Percentiles rank a stretch among this genome's conserved stretches.
Evolutionary conservation across 2,888 invertebrate species (phyloP).

Genomic region (Toxonevra muliebris): DNA sequence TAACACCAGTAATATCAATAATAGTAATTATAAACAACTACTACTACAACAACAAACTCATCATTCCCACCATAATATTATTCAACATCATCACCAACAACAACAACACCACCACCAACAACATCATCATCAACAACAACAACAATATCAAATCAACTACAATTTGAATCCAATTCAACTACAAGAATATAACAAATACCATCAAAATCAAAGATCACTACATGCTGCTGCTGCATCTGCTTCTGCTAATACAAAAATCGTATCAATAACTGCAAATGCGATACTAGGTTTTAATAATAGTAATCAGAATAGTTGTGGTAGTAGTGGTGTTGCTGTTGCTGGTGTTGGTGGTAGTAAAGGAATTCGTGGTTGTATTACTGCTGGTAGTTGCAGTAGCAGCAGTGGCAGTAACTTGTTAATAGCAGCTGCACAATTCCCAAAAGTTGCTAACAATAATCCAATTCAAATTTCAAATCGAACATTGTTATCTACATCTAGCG

Average conservation of each 20-base stretch:
- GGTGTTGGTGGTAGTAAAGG: constrained; percentile 26
- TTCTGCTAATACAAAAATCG: constrained; percentile 31
- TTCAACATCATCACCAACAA: constrained; percentile 16
- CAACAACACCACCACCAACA: constrained; percentile 19
- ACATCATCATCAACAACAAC: constrained; percentile 31
- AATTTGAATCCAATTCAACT: constrained; percentile 32
- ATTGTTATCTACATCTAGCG: constrained; percentile 70
- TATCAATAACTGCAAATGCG: too few species aligned
- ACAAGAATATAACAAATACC: constrained; percentile 13
- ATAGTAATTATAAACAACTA: constrained; percentile 6
- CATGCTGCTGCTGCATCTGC: constrained; percentile 27
- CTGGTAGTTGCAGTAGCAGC: constrained; percentile 3
- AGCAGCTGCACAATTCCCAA: constrained; percentile 28
- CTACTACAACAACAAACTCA: constrained; percentile 27
- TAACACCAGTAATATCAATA: constrained; percentile 25
- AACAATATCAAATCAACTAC: constrained; percentile 35
- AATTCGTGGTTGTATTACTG: not conserved
- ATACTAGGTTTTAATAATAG: too few species aligned
- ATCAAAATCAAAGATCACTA: constrained; percentile 25
- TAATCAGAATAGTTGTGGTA: constrained; percentile 27
- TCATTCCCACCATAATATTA: constrained; percentile 1
- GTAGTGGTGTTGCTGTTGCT: constrained; percentile 22
- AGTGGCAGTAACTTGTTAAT: constrained; percentile 13
- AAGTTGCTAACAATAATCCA: constrained; percentile 36
- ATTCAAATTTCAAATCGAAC: constrained; percentile 60